These are phyloP conservation scores for Drymodes brunneopygia DNA, from an alignment of 2,113 vertebrate genomes.

Conservation along the genomic window DNA sequence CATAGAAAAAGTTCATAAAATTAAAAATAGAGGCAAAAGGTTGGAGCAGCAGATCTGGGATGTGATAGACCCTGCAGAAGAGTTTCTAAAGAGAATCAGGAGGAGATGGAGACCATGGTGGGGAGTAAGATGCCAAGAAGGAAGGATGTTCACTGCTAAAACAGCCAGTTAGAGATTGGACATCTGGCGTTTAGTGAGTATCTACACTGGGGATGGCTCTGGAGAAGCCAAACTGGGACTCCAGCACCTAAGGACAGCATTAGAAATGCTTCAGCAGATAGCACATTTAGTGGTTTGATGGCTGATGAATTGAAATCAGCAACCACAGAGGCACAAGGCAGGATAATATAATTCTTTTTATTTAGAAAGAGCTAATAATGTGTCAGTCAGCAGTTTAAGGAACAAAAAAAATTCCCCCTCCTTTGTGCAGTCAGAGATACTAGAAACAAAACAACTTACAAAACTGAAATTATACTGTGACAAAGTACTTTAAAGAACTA, in stretches of 20 bases:
- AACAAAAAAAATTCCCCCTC: not conserved
- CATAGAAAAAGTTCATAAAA: not conserved
- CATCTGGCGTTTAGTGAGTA: not conserved
- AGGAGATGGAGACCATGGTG: not conserved
- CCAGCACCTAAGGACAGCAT: not conserved
- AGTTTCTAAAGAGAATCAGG: not conserved
- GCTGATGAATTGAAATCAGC: not conserved
- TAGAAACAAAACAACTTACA: not conserved
- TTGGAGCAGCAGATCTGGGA: not conserved
- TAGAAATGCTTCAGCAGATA: not conserved
- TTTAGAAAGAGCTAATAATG: not conserved
- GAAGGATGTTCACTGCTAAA: not conserved
- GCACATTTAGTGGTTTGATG: accelerated
- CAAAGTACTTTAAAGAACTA: not conserved
- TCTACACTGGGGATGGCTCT: not conserved
- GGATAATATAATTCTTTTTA: not conserved
- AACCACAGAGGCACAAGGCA: not conserved
- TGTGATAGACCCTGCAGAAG: not conserved
- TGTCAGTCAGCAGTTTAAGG: not conserved
- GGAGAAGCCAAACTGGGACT: not conserved
- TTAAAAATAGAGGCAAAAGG: not conserved
- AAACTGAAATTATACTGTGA: not conserved
- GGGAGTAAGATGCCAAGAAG: not conserved
- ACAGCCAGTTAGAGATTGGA: not conserved
- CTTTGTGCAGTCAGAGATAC: not conserved